phyloP scores from a whole-genome alignment of 2,888 invertebrate species.

The Polydrusus tereticollis region DNA sequence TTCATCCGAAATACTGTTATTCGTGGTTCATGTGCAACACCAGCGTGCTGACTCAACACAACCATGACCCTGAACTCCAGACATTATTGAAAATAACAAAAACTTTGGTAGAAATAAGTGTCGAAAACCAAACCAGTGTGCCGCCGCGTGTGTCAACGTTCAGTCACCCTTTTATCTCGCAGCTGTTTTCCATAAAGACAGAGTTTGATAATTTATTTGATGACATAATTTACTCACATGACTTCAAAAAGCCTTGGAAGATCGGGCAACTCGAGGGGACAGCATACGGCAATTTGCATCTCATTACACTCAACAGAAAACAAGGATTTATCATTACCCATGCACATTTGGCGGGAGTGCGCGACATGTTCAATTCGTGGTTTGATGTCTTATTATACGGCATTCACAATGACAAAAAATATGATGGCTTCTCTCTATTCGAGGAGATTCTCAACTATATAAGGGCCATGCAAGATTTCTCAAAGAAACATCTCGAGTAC shows the following conservation, averaged over 20 bases:
- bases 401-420: not conserved
- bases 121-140: not conserved
- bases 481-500: not conserved
- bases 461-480: not conserved
- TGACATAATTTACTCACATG: not conserved
- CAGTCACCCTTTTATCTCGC: not conserved
- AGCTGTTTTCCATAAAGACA: not conserved
- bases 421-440: not conserved
- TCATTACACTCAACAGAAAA: not conserved
- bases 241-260: not conserved
- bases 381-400: conserved; percentile 13
- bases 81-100: not conserved
- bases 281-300: conserved; percentile 20
- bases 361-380: conserved; percentile 24
- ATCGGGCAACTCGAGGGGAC: not conserved
- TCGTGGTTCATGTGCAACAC: conserved; percentile 18
- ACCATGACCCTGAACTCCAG: not conserved
- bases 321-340: not conserved
- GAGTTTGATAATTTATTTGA: conserved; percentile 12
- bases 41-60: not conserved
- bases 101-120: not conserved
- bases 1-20: conserved; percentile 3
- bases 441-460: not conserved
- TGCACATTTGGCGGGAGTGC: not conserved
- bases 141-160: not conserved